These are phyloP conservation scores for Stenopsyche tienmushanensis DNA, from an alignment of 1,140 invertebrate genomes.

Conservation along the genomic window DNA sequence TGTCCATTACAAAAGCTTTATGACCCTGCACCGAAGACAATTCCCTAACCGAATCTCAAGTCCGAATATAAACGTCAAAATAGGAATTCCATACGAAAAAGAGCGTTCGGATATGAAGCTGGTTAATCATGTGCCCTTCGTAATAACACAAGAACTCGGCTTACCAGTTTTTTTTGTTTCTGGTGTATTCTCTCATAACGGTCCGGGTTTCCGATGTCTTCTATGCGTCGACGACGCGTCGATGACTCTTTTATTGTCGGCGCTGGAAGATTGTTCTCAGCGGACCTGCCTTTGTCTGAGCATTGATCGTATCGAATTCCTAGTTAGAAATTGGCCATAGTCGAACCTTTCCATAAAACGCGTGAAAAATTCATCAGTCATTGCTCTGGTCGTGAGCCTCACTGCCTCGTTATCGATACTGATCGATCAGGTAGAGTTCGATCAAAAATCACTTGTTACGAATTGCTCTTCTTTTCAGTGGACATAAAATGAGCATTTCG, in stretches of 20 bases:
- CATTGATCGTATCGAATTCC: background rate
- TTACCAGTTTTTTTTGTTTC: slow-evolving; percentile 3
- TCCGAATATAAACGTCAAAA: no score
- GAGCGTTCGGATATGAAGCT: background rate
- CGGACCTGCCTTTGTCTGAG: background rate
- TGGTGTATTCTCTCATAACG: slow-evolving; percentile 1
- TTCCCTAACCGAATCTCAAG: no score
- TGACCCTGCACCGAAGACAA: no score
- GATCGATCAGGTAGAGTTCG: no score
- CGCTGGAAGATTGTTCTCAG: background rate
- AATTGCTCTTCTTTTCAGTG: no score
- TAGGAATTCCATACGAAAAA: no score
- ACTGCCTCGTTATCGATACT: no score
- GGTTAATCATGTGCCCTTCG: no score
- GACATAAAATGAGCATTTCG: no score
- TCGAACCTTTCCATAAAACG: background rate
- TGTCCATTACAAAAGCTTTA: no score
- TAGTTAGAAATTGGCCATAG: slow-evolving; percentile 1
- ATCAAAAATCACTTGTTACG: no score
- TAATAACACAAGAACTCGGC: slow-evolving; percentile 1
- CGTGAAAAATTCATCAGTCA: background rate
- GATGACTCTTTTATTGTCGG: background rate
- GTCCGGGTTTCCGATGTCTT: slow-evolving; percentile 4
- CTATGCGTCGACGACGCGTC: background rate
- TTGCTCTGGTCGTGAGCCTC: background rate